phyloP scores from a whole-genome alignment of 2,888 invertebrate species.

The Phrixothrix hirtus region DNA sequence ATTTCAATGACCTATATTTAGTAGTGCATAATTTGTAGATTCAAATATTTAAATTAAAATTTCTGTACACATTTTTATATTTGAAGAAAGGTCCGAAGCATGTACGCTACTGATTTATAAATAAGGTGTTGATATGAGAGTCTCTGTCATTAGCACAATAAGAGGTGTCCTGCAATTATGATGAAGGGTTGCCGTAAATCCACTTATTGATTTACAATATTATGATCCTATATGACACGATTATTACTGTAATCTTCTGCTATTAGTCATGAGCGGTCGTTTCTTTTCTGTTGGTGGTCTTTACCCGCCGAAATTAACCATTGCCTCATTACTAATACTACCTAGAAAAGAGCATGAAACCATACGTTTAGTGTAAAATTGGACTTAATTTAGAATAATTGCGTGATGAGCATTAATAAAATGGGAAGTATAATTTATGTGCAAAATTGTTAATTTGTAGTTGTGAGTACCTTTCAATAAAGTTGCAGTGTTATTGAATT shows the following conservation, averaged over 20 bases:
- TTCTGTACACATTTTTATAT: no score
- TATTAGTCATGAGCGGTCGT: conserved; percentile 51
- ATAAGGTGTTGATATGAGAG: conserved; percentile 47
- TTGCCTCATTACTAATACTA: conserved; percentile 17
- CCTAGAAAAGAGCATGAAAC: neutral
- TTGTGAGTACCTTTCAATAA: neutral
- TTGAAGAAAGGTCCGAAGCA: no score
- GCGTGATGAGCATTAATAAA: conserved; percentile 14
- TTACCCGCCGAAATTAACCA: conserved; percentile 13
- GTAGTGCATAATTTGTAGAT: no score
- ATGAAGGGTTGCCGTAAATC: conserved; percentile 45
- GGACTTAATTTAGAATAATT: conserved; percentile 24
- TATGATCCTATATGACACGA: conserved; percentile 45
- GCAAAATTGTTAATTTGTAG: conserved; percentile 4
- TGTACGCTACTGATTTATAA: conserved; percentile 41
- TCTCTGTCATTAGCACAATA: conserved; percentile 47
- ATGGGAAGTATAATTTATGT: conserved; percentile 14
- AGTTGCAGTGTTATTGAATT: neutral
- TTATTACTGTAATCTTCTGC: conserved; percentile 52
- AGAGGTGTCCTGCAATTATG: conserved; percentile 49
- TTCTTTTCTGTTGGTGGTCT: conserved; percentile 49
- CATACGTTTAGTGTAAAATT: conserved; percentile 16
- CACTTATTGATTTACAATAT: conserved; percentile 39
- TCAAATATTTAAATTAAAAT: no score
- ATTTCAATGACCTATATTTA: no score